A percentile compares a stretch with the other conserved stretches of the same genome.
phyloP scores from a whole-genome alignment of 2,888 invertebrate species.

The Hydropsyche betteni region DNA sequence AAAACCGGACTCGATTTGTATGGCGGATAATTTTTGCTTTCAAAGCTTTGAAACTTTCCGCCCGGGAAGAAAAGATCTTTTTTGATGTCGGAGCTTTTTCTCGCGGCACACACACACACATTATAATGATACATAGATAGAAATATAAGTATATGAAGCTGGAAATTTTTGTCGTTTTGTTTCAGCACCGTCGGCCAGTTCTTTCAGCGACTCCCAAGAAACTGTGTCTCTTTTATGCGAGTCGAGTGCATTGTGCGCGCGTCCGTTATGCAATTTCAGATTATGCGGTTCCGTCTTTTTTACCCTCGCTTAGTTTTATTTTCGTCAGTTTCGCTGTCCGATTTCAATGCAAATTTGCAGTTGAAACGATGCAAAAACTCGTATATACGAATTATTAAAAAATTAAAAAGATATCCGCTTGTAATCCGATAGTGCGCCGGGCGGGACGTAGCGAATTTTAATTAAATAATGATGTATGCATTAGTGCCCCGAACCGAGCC shows the following conservation, averaged over 20 bases:
- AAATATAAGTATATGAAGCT: too few species aligned
- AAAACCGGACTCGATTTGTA: conserved; percentile 11
- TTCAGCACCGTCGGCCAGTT: background rate
- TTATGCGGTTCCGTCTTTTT: too few species aligned
- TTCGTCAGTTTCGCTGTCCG: too few species aligned
- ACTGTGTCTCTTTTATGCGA: conserved; percentile 10
- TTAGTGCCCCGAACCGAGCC: background rate
- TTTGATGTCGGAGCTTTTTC: conserved; percentile 23
- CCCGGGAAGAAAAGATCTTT: conserved; percentile 3
- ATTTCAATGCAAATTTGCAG: too few species aligned
- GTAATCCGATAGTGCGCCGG: background rate
- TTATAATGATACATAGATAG: too few species aligned
- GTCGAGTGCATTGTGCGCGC: background rate
- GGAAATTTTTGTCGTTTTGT: too few species aligned
- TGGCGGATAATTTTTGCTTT: conserved; percentile 29
- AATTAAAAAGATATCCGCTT: background rate
- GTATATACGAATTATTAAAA: background rate
- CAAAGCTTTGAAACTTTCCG: conserved; percentile 31
- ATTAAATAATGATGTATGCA: conserved; percentile 2
- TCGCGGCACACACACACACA: background rate
- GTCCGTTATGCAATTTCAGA: background rate
- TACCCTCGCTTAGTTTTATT: too few species aligned
- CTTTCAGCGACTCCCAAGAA: conserved; percentile 11
- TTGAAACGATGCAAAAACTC: too few species aligned
- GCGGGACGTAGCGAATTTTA: background rate